Evolutionary conservation across 2,113 vertebrate genomes (phyloP), one percentile per base, ranked within the genome.

Genomic region (Astur gentilis): DNA sequence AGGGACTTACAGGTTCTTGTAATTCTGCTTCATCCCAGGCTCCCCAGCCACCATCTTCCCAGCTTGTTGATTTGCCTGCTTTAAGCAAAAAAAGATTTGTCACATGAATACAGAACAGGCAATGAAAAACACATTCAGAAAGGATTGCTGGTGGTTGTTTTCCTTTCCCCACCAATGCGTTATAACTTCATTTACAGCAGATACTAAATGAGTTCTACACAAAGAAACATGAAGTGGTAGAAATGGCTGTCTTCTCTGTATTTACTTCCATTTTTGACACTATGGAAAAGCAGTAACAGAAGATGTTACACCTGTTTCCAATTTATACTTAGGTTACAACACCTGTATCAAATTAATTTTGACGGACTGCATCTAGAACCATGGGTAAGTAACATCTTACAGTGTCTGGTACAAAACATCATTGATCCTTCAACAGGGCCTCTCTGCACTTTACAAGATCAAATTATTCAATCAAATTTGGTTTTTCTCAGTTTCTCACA

Each of bases 11-110:
- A 72, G 95, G 97, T 88, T 98, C 98, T 76, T 98, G 98, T 16
- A 94, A 86, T 38, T 98, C 98, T 76, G 97, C 95, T 83, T 98
- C 98, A 86, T 99, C 98, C 98, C 98, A 99, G 7, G 97, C 94
- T 95, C 98, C 98, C 98, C 98, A 99, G 72, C 96, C 97, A 91
- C 98, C 98, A 90, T 98, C 98, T 93, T 98, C 98, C 98, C 98
- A 99, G 96, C 87, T 96, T 62, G 97, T 22, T 50, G 98, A 96
- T 94, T 98, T 98, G 83, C 98, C 98, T 98, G 73, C 45, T 77
- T 90, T 36, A 66, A 95, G 29, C 5, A 17, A 85, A 79, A 84
- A 83, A 81, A 87, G 10, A 87, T 42, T 49, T 65, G 61, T 95
- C 52, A 95, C 22, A 32, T 16, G 7, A 73, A 80, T 60, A 62